These are phyloP conservation scores for Arizona elegans DNA, from an alignment of 2,113 vertebrate species.

Conservation along the genomic window DNA sequence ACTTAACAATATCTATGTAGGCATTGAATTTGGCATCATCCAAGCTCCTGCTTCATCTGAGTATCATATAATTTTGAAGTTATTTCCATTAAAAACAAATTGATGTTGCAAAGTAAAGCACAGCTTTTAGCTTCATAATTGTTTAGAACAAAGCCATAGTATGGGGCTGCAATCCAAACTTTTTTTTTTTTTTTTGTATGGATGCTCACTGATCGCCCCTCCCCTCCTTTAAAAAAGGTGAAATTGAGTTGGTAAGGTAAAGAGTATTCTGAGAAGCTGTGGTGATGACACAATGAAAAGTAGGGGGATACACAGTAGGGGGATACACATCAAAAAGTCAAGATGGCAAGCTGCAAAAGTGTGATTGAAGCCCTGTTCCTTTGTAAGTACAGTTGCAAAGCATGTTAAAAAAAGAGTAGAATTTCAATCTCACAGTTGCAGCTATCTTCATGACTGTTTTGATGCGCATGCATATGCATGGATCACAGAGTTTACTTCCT, in stretches of 20 bases:
- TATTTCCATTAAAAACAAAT: neutral
- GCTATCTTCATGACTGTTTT: neutral
- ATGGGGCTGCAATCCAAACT: neutral
- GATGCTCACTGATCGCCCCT: neutral
- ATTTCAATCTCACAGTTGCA: neutral
- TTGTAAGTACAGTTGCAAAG: neutral
- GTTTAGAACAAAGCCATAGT: neutral
- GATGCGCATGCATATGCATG: neutral
- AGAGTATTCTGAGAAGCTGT: neutral
- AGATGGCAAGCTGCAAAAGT: neutral
- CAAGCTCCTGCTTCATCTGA: neutral
- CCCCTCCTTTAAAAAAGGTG: neutral
- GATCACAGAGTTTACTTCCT: neutral
- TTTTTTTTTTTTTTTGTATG: neutral
- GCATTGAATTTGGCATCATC: neutral
- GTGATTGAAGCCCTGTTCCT: neutral
- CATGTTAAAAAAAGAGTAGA: neutral
- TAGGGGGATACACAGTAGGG: neutral
- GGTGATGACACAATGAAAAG: neutral
- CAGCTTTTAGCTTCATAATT: neutral
- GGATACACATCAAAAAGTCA: neutral
- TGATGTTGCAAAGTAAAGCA: neutral
- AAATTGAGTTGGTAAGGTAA: neutral
- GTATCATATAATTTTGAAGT: neutral
- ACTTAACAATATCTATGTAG: neutral